A percentile compares a stretch with the other conserved stretches of the same genome.
Evolutionary conservation across 2,797 vertebrate species (phyloP).

Genomic region (Manis pentadactyla): DNA sequence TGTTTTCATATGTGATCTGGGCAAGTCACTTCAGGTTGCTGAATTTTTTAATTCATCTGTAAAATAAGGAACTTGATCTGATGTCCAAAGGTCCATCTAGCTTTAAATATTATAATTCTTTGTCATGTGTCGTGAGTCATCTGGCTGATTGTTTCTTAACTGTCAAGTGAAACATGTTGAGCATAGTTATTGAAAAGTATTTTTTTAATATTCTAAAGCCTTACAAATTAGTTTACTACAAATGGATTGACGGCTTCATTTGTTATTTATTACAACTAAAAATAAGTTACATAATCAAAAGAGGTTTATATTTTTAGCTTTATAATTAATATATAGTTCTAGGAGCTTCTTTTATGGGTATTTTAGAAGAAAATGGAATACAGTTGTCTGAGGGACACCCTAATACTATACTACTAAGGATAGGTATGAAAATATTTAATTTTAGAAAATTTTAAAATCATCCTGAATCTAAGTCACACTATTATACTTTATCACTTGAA

Average conservation of each 20-base stretch:
- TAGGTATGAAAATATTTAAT: neutral
- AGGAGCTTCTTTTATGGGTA: conserved; percentile 13
- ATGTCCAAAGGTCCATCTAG: neutral
- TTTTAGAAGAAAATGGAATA: conserved; percentile 44
- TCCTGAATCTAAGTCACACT: neutral
- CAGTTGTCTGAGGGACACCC: neutral
- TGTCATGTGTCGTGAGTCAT: neutral
- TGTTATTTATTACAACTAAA: conserved; percentile 30
- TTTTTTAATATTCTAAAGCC: conserved; percentile 34
- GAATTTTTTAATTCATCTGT: conserved; percentile 28
- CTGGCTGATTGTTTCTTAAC: conserved; percentile 1
- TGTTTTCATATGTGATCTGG: neutral
- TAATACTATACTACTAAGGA: neutral
- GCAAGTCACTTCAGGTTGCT: neutral
- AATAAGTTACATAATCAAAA: neutral
- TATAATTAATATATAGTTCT: neutral
- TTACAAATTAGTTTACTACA: neutral
- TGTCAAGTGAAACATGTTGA: neutral
- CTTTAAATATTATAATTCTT: conserved; percentile 43
- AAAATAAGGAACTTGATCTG: neutral
- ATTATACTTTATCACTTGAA: conserved; percentile 32
- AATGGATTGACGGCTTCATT: neutral
- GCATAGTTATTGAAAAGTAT: conserved; percentile 23
- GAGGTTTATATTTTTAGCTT: neutral
- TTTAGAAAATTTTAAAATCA: neutral